phyloP scores from a whole-genome alignment of 2,797 vertebrate genomes.

The Morus bassanus region DNA sequence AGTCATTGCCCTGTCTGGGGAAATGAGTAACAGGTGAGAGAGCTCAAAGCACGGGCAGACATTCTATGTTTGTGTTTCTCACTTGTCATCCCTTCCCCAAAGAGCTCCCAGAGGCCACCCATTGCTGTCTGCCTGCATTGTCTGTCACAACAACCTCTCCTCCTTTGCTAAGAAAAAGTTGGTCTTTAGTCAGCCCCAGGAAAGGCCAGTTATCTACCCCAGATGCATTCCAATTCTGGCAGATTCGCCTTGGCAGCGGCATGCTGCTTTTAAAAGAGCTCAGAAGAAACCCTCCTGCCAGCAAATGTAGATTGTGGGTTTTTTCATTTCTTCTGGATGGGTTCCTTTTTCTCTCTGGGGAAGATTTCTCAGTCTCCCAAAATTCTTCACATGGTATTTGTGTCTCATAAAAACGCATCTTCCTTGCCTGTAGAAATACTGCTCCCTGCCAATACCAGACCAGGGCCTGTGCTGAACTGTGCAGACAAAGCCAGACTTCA shows the following conservation, averaged over 20 bases:
- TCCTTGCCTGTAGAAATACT: background rate
- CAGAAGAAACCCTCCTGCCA: background rate
- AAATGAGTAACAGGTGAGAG: constrained; percentile 31
- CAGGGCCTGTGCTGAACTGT: background rate
- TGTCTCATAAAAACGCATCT: background rate
- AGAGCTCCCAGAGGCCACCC: background rate
- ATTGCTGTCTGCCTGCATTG: background rate
- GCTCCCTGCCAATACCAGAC: background rate
- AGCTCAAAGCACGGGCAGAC: background rate
- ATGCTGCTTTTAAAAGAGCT: background rate
- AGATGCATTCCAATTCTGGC: background rate
- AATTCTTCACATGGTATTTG: background rate
- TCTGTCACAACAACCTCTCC: background rate
- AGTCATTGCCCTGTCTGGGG: constrained; percentile 12
- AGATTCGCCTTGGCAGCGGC: background rate
- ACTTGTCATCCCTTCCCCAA: background rate
- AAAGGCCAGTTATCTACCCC: background rate
- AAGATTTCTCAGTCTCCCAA: background rate
- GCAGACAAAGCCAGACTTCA: background rate
- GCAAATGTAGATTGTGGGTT: background rate
- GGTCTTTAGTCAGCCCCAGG: background rate
- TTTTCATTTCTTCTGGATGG: background rate
- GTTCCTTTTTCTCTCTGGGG: background rate
- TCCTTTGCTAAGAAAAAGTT: background rate
- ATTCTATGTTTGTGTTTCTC: background rate